phyloP scores from a whole-genome alignment of 2,113 vertebrate genomes.

The Brachirus orientalis region DNA sequence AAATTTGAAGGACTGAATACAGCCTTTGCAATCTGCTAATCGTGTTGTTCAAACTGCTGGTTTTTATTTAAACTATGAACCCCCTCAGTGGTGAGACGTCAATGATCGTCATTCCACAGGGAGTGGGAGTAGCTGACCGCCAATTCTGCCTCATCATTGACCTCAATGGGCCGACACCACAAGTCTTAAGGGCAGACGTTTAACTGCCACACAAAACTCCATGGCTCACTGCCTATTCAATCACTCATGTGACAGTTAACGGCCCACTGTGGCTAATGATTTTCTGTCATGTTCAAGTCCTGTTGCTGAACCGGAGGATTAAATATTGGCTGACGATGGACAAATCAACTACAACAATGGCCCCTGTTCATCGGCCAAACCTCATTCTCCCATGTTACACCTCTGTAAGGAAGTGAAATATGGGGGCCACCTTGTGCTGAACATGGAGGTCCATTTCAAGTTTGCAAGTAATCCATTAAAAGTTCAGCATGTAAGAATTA shows the following conservation, averaged over 20 bases:
- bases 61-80: not conserved
- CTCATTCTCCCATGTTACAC: constrained; percentile 29
- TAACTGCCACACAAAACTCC: constrained; percentile 78
- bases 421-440: constrained; percentile 24
- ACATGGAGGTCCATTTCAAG: constrained; percentile 16
- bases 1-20: no score
- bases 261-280: constrained; percentile 83
- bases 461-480: constrained; percentile 5
- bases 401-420: constrained; percentile 51
- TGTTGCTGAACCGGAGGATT: constrained; percentile 77
- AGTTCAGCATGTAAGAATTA: no score
- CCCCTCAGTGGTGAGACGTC: constrained; percentile 31
- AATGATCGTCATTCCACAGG: constrained; percentile 52
- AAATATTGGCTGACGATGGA: constrained; percentile 78
- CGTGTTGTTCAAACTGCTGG: no score
- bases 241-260: constrained; percentile 85
- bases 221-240: constrained; percentile 80
- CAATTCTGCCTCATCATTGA: constrained; percentile 75
- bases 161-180: constrained; percentile 64
- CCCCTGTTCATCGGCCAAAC: constrained; percentile 63
- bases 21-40: no score
- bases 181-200: constrained; percentile 70
- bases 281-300: constrained; percentile 82
- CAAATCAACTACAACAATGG: constrained; percentile 75
- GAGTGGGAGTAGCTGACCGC: constrained; percentile 55